A percentile compares a stretch with the other conserved stretches of the same genome.
These are phyloP conservation scores for Columbina picui DNA, from an alignment of 2,113 vertebrate genomes.

Conservation along the genomic window DNA sequence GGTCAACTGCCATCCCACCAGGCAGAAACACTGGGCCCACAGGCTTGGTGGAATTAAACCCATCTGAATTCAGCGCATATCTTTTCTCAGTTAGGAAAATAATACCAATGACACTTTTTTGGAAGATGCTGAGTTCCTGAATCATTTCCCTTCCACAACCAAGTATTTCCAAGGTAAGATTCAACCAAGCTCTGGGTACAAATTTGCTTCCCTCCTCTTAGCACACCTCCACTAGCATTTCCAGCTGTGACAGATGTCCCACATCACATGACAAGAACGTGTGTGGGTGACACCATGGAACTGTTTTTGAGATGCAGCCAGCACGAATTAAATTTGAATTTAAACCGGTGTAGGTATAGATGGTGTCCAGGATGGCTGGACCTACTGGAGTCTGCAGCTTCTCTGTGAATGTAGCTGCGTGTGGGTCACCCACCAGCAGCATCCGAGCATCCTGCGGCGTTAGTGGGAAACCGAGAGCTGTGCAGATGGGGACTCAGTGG, in stretches of 20 bases:
- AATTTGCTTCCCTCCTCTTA: not conserved
- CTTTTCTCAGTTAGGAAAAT: not conserved
- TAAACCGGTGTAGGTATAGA: not conserved
- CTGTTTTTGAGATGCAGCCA: not conserved
- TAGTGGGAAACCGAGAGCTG: not conserved
- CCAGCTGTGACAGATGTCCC: not conserved
- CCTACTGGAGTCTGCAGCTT: not conserved
- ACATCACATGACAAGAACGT: not conserved
- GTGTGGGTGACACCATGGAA: not conserved
- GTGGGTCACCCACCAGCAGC: not conserved
- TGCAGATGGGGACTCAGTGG: not conserved
- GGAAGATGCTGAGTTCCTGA: not conserved
- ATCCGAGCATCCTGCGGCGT: accelerated
- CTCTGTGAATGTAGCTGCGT: not conserved
- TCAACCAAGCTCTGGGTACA: not conserved
- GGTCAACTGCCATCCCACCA: not conserved
- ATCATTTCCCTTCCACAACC: not conserved
- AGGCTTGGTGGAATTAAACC: not conserved
- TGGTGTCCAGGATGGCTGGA: not conserved
- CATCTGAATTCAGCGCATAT: not conserved
- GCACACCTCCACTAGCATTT: not conserved
- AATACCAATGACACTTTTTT: not conserved
- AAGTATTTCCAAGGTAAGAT: not conserved
- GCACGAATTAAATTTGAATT: not conserved
- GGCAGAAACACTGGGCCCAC: not conserved